Conservation (phyloP, 2,888 invertebrate genomes). For the Trimorus sp. region DNA sequence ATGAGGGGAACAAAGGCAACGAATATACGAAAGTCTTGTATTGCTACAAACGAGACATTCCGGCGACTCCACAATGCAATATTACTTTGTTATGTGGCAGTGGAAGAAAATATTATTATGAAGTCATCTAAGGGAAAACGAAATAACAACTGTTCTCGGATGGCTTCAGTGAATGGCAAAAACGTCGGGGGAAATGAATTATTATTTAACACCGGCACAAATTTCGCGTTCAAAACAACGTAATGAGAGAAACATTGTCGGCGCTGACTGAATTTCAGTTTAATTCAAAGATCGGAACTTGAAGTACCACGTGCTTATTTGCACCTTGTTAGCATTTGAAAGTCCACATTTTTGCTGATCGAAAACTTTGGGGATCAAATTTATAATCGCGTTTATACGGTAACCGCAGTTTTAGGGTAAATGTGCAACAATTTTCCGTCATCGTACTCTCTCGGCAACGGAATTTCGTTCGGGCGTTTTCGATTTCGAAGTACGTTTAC, state of each 20-base stretch:
- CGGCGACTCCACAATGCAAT: conserved; percentile 35
- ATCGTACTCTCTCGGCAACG: no score
- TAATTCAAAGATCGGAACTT: conserved; percentile 25
- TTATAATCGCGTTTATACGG: no score
- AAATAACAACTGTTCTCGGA: conserved; percentile 20
- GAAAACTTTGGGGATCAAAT: no score
- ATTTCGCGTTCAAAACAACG: conserved; percentile 5
- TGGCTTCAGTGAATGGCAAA: conserved; percentile 23
- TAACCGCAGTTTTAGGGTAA: background rate
- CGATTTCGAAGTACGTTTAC: no score
- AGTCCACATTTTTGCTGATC: no score
- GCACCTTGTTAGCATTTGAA: no score
- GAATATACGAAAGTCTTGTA: conserved; percentile 15
- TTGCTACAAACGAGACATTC: conserved; percentile 34
- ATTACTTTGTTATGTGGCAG: conserved; percentile 31
- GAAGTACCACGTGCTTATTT: no score
- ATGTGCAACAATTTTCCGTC: no score
- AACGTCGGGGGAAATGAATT: background rate
- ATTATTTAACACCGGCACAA: conserved; percentile 25
- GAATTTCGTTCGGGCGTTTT: no score
- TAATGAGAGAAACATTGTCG: conserved; percentile 2
- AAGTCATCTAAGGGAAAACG: conserved; percentile 21
- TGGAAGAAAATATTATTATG: conserved; percentile 21
- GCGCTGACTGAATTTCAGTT: conserved; percentile 15
- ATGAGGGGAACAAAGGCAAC: conserved; percentile 3